Evolutionary conservation across 2,797 vertebrate genomes (phyloP).

Genomic region (Galaxias olidus): DNA sequence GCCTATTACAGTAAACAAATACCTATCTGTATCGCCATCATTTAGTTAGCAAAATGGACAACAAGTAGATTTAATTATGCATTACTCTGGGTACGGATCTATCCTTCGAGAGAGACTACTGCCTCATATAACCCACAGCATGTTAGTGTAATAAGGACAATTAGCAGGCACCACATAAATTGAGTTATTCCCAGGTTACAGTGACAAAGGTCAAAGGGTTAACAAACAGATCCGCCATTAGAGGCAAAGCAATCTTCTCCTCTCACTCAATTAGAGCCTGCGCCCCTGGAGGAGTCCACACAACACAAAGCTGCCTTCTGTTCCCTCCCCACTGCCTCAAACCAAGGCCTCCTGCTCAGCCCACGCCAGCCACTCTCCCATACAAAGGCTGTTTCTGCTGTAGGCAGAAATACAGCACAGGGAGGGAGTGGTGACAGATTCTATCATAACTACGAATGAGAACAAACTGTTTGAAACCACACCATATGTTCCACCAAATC

Average conservation of each 20-base stretch:
- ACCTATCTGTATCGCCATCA: not conserved
- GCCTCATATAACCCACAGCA: conserved; percentile 9
- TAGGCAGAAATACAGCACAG: too few relatives aligned
- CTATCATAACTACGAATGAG: too few relatives aligned
- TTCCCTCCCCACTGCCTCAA: conserved; percentile 14
- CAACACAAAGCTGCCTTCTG: conserved; percentile 50
- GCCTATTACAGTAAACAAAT: not conserved
- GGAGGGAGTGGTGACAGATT: too few relatives aligned
- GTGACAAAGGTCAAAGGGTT: conserved; percentile 47
- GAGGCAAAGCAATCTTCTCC: conserved; percentile 52
- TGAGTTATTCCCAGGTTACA: conserved; percentile 43
- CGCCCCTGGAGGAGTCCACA: conserved; percentile 39
- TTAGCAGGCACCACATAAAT: conserved; percentile 32
- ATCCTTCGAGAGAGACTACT: conserved; percentile 10
- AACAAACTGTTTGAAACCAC: too few relatives aligned
- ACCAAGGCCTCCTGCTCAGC: not conserved
- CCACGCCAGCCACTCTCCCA: too few relatives aligned
- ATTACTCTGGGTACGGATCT: conserved; percentile 11
- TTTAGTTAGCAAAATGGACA: not conserved
- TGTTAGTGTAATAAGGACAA: conserved; percentile 2
- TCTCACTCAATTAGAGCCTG: conserved; percentile 57
- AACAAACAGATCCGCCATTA: conserved; percentile 56
- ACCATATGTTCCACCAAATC: too few relatives aligned
- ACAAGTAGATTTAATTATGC: not conserved
- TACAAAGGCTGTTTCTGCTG: too few relatives aligned